These are phyloP conservation scores for Xestia xanthographa DNA, from an alignment of 2,888 invertebrate species.

Conservation along the genomic window DNA sequence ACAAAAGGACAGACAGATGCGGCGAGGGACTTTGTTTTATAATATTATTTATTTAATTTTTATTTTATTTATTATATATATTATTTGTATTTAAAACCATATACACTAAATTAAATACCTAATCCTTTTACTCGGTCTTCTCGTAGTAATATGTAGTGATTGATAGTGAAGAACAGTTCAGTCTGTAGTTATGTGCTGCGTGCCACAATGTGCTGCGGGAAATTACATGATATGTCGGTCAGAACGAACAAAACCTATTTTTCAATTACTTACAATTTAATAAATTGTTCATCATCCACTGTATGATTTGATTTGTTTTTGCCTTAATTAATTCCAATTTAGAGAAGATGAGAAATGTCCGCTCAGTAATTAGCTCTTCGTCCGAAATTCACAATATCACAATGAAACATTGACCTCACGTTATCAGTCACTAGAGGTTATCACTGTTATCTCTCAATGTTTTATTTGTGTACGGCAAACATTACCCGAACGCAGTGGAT, in stretches of 20 bases:
- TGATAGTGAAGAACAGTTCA: background rate
- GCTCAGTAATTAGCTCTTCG: background rate
- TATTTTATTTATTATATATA: no score
- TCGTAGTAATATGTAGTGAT: no score
- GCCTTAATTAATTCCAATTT: background rate
- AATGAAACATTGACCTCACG: background rate
- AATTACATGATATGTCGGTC: background rate
- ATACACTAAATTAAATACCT: no score
- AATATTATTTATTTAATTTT: no score
- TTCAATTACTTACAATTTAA: background rate
- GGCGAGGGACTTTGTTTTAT: no score
- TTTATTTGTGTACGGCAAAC: background rate
- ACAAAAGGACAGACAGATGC: no score
- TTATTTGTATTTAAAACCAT: no score
- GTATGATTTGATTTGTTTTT: background rate
- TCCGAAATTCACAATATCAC: no score
- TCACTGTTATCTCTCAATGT: conserved; percentile 1
- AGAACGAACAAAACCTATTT: background rate
- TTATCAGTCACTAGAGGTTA: conserved; percentile 16
- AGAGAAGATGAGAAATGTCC: no score
- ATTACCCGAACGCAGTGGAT: background rate
- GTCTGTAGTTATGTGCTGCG: background rate
- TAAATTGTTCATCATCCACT: no score
- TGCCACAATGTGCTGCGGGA: background rate
- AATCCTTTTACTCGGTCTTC: no score